A percentile compares a stretch with the other conserved stretches of the same genome.
These are phyloP conservation scores for Poecilus cupreus DNA, from an alignment of 2,888 invertebrate genomes.

Conservation along the genomic window DNA sequence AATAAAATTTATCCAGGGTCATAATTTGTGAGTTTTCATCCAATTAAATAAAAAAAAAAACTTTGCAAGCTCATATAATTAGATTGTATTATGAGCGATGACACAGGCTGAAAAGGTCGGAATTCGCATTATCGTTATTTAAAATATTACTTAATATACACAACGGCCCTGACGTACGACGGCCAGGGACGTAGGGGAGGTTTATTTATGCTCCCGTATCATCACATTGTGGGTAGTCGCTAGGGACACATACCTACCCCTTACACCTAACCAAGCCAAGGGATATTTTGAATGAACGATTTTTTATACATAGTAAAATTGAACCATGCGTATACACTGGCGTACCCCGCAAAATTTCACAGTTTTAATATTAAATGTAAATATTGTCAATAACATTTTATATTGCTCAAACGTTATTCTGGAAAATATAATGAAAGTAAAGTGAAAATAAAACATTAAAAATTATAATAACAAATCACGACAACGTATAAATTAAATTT, in stretches of 20 bases:
- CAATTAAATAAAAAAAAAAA: slow-evolving; percentile 26
- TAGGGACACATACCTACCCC: slow-evolving; percentile 42
- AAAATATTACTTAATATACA: slow-evolving; percentile 53
- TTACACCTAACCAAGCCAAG: background rate
- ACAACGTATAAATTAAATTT: too few species aligned
- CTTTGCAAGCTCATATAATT: slow-evolving; percentile 38
- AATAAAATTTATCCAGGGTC: background rate
- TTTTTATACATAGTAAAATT: slow-evolving; percentile 47
- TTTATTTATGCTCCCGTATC: slow-evolving; percentile 44
- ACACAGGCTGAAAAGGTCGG: slow-evolving; percentile 21
- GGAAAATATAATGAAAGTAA: too few species aligned
- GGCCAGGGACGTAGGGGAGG: background rate
- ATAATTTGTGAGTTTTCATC: background rate
- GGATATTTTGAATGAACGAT: slow-evolving; percentile 44
- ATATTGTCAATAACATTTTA: background rate
- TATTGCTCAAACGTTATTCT: background rate
- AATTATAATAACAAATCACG: too few species aligned
- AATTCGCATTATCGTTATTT: slow-evolving; percentile 52
- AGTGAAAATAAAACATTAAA: too few species aligned
- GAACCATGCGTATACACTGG: slow-evolving; percentile 3
- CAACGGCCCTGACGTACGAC: slow-evolving; percentile 5
- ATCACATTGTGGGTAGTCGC: slow-evolving; percentile 32
- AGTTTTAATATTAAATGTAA: background rate
- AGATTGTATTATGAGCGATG: slow-evolving; percentile 48
- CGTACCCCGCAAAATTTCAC: background rate